These are phyloP conservation scores for Athrips mouffetella DNA, from an alignment of 2,888 invertebrate genomes.

Conservation along the genomic window DNA sequence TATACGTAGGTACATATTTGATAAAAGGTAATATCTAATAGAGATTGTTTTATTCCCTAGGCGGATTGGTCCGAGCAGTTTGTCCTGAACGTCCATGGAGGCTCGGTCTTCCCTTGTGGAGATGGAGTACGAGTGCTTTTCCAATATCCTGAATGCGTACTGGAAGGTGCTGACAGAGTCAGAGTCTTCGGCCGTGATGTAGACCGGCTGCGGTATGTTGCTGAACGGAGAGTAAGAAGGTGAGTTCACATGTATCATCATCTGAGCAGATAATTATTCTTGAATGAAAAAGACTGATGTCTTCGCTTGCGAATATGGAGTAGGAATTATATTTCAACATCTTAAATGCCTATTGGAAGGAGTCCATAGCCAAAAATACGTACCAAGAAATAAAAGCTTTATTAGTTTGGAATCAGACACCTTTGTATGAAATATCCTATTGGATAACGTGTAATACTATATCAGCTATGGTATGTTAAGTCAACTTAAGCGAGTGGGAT, in stretches of 20 bases:
- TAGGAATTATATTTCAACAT: no score
- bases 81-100: conserved; percentile 89
- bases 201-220: conserved; percentile 63
- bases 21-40: not conserved
- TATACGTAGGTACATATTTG: not conserved
- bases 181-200: conserved; percentile 86
- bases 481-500: no score
- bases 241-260: conserved; percentile 30
- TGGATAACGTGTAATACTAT: no score
- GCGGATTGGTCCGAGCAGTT: conserved; percentile 92
- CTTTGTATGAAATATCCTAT: no score
- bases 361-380: no score
- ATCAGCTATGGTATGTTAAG: no score
- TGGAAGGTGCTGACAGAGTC: conserved; percentile 87
- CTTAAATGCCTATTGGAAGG: no score
- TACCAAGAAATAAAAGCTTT: no score
- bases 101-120: conserved; percentile 90
- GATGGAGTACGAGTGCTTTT: conserved; percentile 88
- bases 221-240: conserved; percentile 63
- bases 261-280: no score
- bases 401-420: no score
- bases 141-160: conserved; percentile 90
- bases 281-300: no score
- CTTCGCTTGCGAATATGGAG: no score
- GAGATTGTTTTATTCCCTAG: conserved; percentile 49